Evolutionary conservation across 2,113 vertebrate species (phyloP).

Genomic region (Fregetta grallaria): DNA sequence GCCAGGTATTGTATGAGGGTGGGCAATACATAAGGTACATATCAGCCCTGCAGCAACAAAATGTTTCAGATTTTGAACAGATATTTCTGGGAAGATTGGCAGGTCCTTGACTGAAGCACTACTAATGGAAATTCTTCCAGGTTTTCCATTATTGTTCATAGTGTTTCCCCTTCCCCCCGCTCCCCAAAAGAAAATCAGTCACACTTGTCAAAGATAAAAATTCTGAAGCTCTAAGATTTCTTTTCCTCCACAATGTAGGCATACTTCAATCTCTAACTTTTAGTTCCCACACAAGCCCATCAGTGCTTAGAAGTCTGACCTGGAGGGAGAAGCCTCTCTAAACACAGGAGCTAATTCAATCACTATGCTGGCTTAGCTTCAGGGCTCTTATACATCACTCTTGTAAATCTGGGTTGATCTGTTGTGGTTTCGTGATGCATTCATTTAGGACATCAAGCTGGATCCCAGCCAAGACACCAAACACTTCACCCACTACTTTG

Average conservation of each 20-base stretch:
- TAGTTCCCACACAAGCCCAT: neutral
- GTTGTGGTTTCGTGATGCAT: slow-evolving; percentile 55
- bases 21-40: neutral
- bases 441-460: slow-evolving; percentile 54
- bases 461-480: slow-evolving; percentile 25
- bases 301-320: slow-evolving; percentile 38
- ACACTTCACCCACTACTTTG: slow-evolving; percentile 8
- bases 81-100: slow-evolving; percentile 23
- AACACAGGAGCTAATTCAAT: slow-evolving; percentile 62
- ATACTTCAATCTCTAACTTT: neutral
- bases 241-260: neutral
- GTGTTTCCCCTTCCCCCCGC: neutral
- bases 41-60: neutral
- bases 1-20: neutral
- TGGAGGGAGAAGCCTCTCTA: slow-evolving; percentile 46
- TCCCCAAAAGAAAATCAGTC: neutral
- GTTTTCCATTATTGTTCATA: neutral
- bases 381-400: slow-evolving; percentile 42
- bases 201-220: slow-evolving; percentile 46
- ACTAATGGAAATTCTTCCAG: neutral
- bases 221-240: slow-evolving; percentile 33
- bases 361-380: slow-evolving; percentile 58
- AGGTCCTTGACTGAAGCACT: neutral
- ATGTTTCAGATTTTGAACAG: slow-evolving; percentile 23
- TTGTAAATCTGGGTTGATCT: slow-evolving; percentile 62